These are phyloP conservation scores for Lepilemur septentrionalis DNA, from an alignment of 2,797 vertebrate species.

Conservation along the genomic window DNA sequence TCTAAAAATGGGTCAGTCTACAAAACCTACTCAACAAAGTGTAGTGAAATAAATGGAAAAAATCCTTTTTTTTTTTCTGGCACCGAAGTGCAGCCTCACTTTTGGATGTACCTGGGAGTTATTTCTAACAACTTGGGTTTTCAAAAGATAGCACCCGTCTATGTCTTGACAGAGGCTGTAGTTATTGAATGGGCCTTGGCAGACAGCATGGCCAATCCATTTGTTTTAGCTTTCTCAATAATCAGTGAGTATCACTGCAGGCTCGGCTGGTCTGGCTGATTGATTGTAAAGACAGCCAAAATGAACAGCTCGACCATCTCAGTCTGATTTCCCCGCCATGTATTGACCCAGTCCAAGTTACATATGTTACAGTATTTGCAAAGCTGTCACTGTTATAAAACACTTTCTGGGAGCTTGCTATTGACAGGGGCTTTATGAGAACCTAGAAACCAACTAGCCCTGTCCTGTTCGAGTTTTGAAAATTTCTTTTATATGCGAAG, in stretches of 20 bases:
- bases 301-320: conserved; percentile 67
- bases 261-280: conserved; percentile 64
- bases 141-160: conserved; percentile 36
- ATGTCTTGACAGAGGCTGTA: conserved; percentile 31
- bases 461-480: conserved; percentile 32
- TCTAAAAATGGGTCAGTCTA: neutral
- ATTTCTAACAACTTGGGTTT: conserved; percentile 37
- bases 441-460: conserved; percentile 36
- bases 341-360: conserved; percentile 71
- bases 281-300: conserved; percentile 72
- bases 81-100: neutral
- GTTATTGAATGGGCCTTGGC: conserved; percentile 27
- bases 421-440: conserved; percentile 46
- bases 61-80: neutral
- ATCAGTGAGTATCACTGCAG: conserved; percentile 59
- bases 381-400: conserved; percentile 69
- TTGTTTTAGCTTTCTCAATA: conserved; percentile 61
- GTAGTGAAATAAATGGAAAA: conserved; percentile 10
- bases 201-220: conserved; percentile 31
- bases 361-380: conserved; percentile 74
- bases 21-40: neutral
- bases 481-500: conserved; percentile 22
- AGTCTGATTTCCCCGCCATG: conserved; percentile 57
- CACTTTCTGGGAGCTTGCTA: conserved; percentile 39
- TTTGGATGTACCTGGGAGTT: conserved; percentile 2